These are phyloP conservation scores for Oligia strigilis DNA, from an alignment of 2,888 invertebrate species.

Conservation along the genomic window DNA sequence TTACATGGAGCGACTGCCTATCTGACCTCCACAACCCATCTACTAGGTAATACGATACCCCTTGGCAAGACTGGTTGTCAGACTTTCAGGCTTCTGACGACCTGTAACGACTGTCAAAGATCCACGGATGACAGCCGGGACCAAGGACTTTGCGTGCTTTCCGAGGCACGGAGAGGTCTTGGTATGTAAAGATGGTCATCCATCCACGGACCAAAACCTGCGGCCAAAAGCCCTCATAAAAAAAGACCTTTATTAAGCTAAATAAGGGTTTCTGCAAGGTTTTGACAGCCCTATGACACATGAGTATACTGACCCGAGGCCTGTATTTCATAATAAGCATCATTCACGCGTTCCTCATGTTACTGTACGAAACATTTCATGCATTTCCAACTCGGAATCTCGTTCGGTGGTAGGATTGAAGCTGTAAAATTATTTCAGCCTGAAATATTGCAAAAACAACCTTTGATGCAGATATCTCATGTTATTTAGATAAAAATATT, in stretches of 20 bases:
- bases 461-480: neutral
- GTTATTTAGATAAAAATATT: neutral
- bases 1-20: too few relatives aligned
- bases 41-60: too few relatives aligned
- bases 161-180: too few relatives aligned
- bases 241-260: neutral
- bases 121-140: too few relatives aligned
- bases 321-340: constrained; percentile 50
- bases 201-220: too few relatives aligned
- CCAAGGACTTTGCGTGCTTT: too few relatives aligned
- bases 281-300: constrained; percentile 25
- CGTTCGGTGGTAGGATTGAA: neutral
- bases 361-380: constrained; percentile 17
- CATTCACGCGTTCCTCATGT: constrained; percentile 36
- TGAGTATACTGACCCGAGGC: constrained; percentile 39
- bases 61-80: too few relatives aligned
- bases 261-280: too few relatives aligned
- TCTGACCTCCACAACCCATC: too few relatives aligned
- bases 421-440: neutral
- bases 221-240: neutral
- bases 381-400: constrained; percentile 23
- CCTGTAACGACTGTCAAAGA: too few relatives aligned
- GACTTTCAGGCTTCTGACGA: too few relatives aligned
- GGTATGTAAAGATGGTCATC: too few relatives aligned
- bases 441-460: neutral